Evolutionary conservation across 2,888 invertebrate genomes (phyloP), one percentile per base, ranked within the genome.

Genomic region (Drosophila mimetica): DNA sequence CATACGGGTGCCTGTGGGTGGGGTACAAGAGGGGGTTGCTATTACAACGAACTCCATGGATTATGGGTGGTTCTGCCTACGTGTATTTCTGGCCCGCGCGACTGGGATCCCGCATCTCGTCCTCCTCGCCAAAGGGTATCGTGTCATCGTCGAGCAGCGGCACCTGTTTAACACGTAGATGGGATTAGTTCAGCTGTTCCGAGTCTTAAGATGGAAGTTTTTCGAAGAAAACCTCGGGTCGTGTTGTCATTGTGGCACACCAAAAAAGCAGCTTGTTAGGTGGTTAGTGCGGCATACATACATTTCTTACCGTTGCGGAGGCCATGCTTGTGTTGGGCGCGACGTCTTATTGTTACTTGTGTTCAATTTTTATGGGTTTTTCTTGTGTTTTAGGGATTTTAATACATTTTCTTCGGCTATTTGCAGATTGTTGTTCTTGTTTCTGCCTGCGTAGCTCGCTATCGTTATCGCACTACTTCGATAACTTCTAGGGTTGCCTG

Each of bases 61-160:
- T n/a, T 20, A 3, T 4, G 4, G 11, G 30, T 7, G 42, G 4
- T 2, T 18, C 42, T 69, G 86, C 90, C 89, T 90, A 92, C 93
- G 91, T 90, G 75, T 92, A 90, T 88, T 90, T 91, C 61, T 90
- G 90, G 1, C 61, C 57, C 2, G 72, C 58, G 25, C 52, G 74
- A 70, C 83, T 89, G 32, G 85, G 86, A 73, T 90, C 88, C 9
- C 87, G 89, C 82, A 90, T 88, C 63, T 94, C 94, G 85, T 96
- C 96, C 91, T 97, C 97, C 75, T 97, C 97, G 0, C 97, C 97
- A 86, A 97, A 97, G 44, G 95, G 96, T 77, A 97, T 93, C 28
- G 96, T 96, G 92, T 97, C 97, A 89, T 97, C 96, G 83, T 96
- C 96, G 89, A 97, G 93, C 85, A 97, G 93, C 90, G 98, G 96